Evolutionary conservation across 92 coral and sea anemone genomes (phyloP).

Genomic region (Isaurus tuberculatus): DNA sequence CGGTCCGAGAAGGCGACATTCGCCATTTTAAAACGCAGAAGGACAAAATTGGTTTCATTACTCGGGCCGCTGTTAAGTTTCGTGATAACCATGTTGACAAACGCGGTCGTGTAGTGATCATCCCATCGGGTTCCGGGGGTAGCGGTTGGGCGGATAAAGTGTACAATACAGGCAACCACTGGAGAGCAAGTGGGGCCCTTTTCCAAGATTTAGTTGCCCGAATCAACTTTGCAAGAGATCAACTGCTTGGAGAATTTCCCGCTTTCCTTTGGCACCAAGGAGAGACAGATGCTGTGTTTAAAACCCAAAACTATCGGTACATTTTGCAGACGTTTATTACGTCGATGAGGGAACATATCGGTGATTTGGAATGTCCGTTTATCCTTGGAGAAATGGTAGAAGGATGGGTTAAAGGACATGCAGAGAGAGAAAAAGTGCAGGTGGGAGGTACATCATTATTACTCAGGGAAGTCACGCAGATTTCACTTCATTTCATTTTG

Average conservation of each 20-base stretch:
- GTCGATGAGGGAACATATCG: constrained; percentile 44
- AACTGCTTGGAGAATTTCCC: constrained; percentile 28
- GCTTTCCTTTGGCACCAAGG: constrained; percentile 46
- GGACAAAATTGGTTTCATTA: constrained; percentile 36
- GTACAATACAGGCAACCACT: constrained; percentile 9
- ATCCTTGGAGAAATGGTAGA: constrained; percentile 39
- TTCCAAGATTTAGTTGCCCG: constrained; percentile 41
- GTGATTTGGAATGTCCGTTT: constrained; percentile 30
- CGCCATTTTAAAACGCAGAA: constrained; percentile 31
- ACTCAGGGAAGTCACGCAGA: no score
- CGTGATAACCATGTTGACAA: constrained; percentile 25
- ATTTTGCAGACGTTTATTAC: constrained; percentile 40
- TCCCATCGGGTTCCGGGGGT: constrained; percentile 31
- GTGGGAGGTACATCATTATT: neutral
- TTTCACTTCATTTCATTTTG: no score
- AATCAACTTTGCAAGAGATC: constrained; percentile 12
- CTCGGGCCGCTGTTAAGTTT: constrained; percentile 33
- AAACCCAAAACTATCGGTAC: constrained; percentile 32
- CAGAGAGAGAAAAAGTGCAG: constrained; percentile 8
- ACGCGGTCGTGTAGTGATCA: constrained; percentile 26
- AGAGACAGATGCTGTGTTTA: constrained; percentile 1
- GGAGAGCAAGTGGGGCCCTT: constrained; percentile 10
- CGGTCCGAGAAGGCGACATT: constrained; percentile 36
- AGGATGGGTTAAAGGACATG: constrained; percentile 18
- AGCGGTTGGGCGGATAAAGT: constrained; percentile 33